Evolutionary conservation across 2,113 vertebrate genomes (phyloP).

Genomic region (Pachypanchax playfairii): DNA sequence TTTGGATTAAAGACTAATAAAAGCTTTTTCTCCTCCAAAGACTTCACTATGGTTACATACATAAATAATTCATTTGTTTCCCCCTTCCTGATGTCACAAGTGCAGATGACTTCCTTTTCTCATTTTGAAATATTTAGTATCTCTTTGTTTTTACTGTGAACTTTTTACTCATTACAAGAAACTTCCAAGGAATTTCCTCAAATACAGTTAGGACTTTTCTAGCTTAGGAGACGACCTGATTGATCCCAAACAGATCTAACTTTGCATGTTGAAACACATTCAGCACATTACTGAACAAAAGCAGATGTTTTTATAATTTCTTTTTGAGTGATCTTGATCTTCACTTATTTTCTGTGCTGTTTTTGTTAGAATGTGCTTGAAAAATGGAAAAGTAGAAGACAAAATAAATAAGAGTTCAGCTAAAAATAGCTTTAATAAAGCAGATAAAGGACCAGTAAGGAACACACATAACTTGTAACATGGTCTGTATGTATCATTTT

Average conservation of each 20-base stretch:
- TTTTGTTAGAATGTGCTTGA: no score
- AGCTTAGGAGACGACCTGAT: background rate
- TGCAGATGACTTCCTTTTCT: conserved; percentile 76
- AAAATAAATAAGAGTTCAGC: no score
- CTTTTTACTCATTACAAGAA: conserved; percentile 10
- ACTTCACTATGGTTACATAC: conserved; percentile 70
- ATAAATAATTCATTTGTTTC: conserved; percentile 72
- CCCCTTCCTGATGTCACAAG: conserved; percentile 78
- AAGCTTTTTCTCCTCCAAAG: conserved; percentile 22
- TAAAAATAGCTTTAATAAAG: background rate
- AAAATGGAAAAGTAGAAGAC: no score
- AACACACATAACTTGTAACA: no score
- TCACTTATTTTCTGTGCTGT: conserved; percentile 19
- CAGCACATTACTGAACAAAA: no score
- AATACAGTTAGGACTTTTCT: conserved; percentile 3
- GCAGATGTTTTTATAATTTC: conserved; percentile 8
- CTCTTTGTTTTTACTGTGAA: conserved; percentile 41
- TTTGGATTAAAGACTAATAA: conserved; percentile 19
- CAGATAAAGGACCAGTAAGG: no score
- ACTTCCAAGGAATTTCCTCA: background rate
- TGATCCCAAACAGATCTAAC: background rate
- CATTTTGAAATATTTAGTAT: conserved; percentile 86
- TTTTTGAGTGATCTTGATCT: conserved; percentile 18
- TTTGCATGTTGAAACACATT: no score
- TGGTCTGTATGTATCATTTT: background rate